Evolutionary conservation across 1,140 invertebrate genomes (phyloP).

Genomic region (Diabrotica virgifera): DNA sequence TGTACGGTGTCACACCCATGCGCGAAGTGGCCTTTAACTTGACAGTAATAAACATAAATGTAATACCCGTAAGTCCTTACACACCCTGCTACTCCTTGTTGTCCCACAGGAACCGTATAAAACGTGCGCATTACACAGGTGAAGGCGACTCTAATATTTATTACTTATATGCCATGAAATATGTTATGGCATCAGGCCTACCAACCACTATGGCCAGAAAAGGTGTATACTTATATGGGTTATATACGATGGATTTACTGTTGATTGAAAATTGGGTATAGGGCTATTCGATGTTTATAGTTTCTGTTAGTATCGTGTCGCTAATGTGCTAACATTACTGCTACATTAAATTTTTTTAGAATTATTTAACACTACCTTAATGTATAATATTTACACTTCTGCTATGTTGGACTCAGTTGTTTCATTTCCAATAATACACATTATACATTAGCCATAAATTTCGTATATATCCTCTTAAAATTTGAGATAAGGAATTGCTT

Average conservation of each 20-base stretch:
- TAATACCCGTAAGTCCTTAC: slow-evolving; percentile 12
- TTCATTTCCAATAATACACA: too few species aligned
- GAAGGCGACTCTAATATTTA: slow-evolving; percentile 13
- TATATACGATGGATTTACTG: slow-evolving; percentile 1
- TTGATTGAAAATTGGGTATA: background rate
- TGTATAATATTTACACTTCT: too few species aligned
- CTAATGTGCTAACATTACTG: background rate
- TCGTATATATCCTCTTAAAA: too few species aligned
- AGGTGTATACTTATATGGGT: background rate
- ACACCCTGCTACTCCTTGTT: slow-evolving; percentile 3
- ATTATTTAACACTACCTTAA: background rate
- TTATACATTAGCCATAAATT: too few species aligned
- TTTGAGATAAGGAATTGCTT: too few species aligned
- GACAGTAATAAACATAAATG: slow-evolving; percentile 18
- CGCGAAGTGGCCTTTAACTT: slow-evolving; percentile 8
- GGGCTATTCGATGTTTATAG: background rate
- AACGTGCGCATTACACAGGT: slow-evolving; percentile 3
- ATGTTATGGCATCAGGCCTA: background rate
- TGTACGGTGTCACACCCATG: background rate
- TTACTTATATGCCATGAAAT: slow-evolving; percentile 6
- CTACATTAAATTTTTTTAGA: background rate
- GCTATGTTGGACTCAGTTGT: too few species aligned
- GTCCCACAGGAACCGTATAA: slow-evolving; percentile 5
- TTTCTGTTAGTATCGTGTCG: background rate
- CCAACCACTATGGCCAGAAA: background rate